Evolutionary conservation across 92 coral and sea anemone genomes (phyloP).

Genomic region (Zoanthus solanderi): DNA sequence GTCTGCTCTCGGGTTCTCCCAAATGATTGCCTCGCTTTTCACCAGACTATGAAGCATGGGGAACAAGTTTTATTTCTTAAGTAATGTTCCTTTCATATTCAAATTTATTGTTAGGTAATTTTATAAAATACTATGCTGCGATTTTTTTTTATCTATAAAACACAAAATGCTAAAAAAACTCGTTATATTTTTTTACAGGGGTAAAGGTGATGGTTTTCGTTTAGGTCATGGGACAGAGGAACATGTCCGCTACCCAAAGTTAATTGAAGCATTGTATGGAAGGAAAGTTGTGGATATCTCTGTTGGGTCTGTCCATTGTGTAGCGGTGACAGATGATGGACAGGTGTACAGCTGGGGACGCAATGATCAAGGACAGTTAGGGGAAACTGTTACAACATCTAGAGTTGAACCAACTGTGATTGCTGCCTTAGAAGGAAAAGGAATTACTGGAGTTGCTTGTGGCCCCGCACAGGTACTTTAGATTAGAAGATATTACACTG

Average conservation of each 20-base stretch:
- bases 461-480: conserved; percentile 96
- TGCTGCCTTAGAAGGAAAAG: conserved; percentile 70
- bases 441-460: conserved; percentile 87
- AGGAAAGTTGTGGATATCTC: conserved; percentile 89
- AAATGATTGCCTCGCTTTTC: too few relatives aligned
- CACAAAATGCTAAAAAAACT: too few relatives aligned
- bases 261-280: conserved; percentile 85
- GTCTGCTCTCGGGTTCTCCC: too few relatives aligned
- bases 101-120: too few relatives aligned
- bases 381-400: conserved; percentile 76
- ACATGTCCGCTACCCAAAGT: conserved; percentile 88
- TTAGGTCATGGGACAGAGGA: conserved; percentile 95
- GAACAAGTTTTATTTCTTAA: too few relatives aligned
- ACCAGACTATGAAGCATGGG: too few relatives aligned
- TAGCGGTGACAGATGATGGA: conserved; percentile 90
- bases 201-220: conserved; percentile 96
- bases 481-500: too few relatives aligned
- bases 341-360: conserved; percentile 98
- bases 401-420: conserved; percentile 83
- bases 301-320: conserved; percentile 94
- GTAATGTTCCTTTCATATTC: too few relatives aligned
- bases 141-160: too few relatives aligned
- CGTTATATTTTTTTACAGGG: conserved; percentile 60
- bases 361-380: conserved; percentile 97
- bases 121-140: too few relatives aligned